Base-by-base conservation (phyloP, 2,888 invertebrate genomes). In the Rotaria macrura region DNA sequence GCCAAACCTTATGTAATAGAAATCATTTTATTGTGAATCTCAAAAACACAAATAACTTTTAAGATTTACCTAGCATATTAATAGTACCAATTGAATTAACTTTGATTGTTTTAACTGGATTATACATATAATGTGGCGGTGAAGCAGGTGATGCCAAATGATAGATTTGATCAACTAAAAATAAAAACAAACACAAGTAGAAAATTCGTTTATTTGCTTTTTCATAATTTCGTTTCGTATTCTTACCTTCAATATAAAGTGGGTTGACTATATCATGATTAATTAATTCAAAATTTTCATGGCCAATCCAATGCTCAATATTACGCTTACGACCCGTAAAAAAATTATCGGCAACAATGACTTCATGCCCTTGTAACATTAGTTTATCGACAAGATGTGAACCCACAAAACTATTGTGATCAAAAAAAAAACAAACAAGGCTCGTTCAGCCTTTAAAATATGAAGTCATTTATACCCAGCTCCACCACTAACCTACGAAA, bases 211-310 rank as follows among this genome's bases (percentile, higher is more conserved):
- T n/a, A 23, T 25, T 23, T 55, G 9, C 9, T 23, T 55, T 55
- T n/a, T n/a, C n/a, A n/a, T n/a, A n/a, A n/a, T n/a, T n/a, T n/a
- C n/a, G n/a, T n/a, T n/a, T n/a, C n/a, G n/a, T n/a, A 2, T 29
- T 29, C 20, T 38, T 43, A 79, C 79, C 79, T 93, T 99, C 99
- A 87, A 98, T 94, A 91, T 95, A 97, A 79, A 99, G 92, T 34
- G 98, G 96, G 92, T 97, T 96, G 0, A 99, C 97, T 89, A 99
- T 96, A 90, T 99, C 99, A 91, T 99, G 98, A 91, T 98, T 97
- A 84, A 99, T 95, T 88, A 99, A 92, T 91, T 99, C 98, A 91
- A 99, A 99, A 92, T 99, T 99, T 89, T 96, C 95, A 91, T 99
- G 99, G 0, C 98, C 98, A 86, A 98, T 93, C 99, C 99, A 99